Evolutionary conservation across 1,140 invertebrate species (phyloP).

Genomic region (Spodoptera frugiperda): DNA sequence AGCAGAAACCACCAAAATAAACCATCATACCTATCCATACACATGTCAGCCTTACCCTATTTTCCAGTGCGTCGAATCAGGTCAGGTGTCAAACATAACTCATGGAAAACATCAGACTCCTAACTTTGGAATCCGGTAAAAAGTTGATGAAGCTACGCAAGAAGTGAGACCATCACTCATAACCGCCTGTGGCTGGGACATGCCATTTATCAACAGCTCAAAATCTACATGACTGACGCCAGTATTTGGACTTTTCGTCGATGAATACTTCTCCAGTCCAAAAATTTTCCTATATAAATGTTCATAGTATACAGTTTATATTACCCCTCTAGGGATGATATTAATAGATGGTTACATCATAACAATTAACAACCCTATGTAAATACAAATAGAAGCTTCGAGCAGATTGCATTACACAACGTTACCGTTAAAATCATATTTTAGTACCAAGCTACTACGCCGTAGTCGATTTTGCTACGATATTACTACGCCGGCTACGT

Average conservation of each 20-base stretch:
- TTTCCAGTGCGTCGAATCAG: conserved; percentile 6
- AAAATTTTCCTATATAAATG: too few species aligned
- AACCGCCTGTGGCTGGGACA: conserved; percentile 48
- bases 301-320: too few species aligned
- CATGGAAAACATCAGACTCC: conserved; percentile 32
- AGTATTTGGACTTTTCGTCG: conserved; percentile 25
- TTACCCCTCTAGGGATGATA: too few species aligned
- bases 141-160: conserved; percentile 50
- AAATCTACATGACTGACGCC: conserved; percentile 47
- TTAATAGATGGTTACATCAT: too few species aligned
- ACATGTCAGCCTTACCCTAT: not conserved
- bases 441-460: not conserved
- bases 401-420: too few species aligned
- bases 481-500: not conserved
- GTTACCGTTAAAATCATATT: too few species aligned
- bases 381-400: too few species aligned
- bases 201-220: conserved; percentile 50
- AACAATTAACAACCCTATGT: too few species aligned
- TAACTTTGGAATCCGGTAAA: conserved; percentile 17
- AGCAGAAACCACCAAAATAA: not conserved
- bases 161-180: conserved; percentile 54
- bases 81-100: conserved; percentile 35
- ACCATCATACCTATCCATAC: not conserved
- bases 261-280: not conserved
- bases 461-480: not conserved